A percentile compares a stretch with the other conserved stretches of the same genome.
phyloP scores from a whole-genome alignment of 2,888 invertebrate genomes.

The Argyra leucocephala region DNA sequence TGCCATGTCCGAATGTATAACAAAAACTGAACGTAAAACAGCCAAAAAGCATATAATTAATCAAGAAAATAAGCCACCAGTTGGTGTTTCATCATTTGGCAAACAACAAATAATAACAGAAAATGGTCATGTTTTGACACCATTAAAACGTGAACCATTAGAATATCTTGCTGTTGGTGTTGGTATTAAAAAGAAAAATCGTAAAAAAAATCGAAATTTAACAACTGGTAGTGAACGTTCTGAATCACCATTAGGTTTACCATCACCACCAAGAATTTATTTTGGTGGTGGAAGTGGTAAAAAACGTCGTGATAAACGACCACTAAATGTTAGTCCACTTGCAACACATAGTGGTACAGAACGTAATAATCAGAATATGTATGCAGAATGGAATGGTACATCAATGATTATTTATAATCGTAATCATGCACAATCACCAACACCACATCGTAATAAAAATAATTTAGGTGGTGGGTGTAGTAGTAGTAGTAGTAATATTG shows the following conservation, averaged over 20 bases:
- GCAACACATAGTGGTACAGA: conserved; percentile 21
- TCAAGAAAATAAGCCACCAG: conserved; percentile 40
- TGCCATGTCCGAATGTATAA: conserved; percentile 58
- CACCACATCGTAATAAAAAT: conserved; percentile 44
- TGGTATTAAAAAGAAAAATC: conserved; percentile 61
- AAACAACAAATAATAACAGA: conserved; percentile 31
- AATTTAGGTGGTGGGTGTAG: conserved; percentile 45
- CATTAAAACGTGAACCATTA: conserved; percentile 61
- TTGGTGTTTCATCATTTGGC: conserved; percentile 23
- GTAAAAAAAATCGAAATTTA: conserved; percentile 53
- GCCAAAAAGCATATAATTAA: conserved; percentile 38
- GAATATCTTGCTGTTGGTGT: conserved; percentile 62
- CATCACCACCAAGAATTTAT: conserved; percentile 56
- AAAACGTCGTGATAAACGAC: conserved; percentile 49
- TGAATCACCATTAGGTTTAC: conserved; percentile 57
- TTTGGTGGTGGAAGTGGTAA: conserved; percentile 50
- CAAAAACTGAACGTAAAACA: conserved; percentile 49
- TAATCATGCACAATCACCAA: conserved; percentile 47
- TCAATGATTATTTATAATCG: conserved; percentile 61
- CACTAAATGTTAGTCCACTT: conserved; percentile 42
- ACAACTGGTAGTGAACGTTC: conserved; percentile 49
- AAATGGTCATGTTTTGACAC: conserved; percentile 49
- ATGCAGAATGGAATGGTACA: conserved; percentile 57
- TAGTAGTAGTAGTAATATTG: conserved; percentile 43
- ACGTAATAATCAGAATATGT: conserved; percentile 21